These are phyloP conservation scores for Aplysina aerophoba DNA, from an alignment of 37 sponge, comb jelly and placozoan genomes.

Conservation along the genomic window DNA sequence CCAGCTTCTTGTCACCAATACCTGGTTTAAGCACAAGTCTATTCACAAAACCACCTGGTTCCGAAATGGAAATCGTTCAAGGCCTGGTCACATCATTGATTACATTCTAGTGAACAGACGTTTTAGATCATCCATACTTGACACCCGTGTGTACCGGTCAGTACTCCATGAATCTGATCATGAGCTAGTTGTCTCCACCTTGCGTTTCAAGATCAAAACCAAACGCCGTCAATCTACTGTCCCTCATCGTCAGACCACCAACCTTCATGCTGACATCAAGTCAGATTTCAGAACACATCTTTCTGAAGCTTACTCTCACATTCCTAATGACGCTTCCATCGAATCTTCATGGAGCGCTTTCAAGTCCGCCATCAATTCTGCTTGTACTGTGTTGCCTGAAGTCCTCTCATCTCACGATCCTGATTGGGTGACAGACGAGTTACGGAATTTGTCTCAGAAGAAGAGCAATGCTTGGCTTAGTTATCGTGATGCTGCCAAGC, in stretches of 20 bases:
- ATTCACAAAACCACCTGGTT: background rate
- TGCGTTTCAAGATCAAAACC: constrained; percentile 8
- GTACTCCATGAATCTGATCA: constrained; percentile 1
- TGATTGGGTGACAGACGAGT: constrained; percentile 18
- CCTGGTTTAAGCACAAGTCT: background rate
- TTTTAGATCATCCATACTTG: background rate
- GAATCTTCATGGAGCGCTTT: background rate
- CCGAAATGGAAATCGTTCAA: background rate
- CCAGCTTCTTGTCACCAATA: background rate
- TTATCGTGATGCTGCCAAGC: constrained; percentile 1
- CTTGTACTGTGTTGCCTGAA: background rate
- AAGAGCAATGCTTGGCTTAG: constrained; percentile 4
- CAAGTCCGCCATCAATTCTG: background rate
- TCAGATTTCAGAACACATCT: background rate
- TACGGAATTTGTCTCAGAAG: constrained; percentile 13
- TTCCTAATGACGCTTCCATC: background rate
- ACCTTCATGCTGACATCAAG: background rate
- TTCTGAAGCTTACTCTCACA: background rate
- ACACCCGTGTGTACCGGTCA: constrained; percentile 1
- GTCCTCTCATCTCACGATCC: background rate
- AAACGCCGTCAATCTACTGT: background rate
- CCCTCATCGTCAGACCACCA: background rate
- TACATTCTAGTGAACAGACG: background rate
- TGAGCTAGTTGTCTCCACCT: background rate
- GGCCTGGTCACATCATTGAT: background rate